Evolutionary conservation across 2,113 vertebrate genomes (phyloP), one percentile per base, ranked within the genome.

Genomic region (Poecile atricapillus): DNA sequence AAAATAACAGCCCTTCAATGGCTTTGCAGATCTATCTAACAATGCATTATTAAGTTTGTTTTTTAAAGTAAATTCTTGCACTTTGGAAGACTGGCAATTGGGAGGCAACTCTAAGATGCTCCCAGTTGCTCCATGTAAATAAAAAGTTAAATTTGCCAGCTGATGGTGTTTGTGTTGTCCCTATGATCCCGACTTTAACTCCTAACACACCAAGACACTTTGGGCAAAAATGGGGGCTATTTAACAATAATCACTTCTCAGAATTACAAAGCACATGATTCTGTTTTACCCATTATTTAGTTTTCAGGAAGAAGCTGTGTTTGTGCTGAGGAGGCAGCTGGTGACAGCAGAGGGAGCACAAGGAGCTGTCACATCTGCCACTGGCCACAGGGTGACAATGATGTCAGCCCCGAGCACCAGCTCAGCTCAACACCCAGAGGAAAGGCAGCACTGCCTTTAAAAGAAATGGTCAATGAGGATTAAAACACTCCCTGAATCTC

Each of bases 321-420:
- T 12, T 8, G 5, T 4, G 25, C 35, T 15, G 63, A 91, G 75
- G 7, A 43, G 37, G 93, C 52, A 52, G 90, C 60, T 77, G 13
- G 7, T 73, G 78, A 91, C 97, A 97, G 97, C 94, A 97, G 95
- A 82, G 90, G 96, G 96, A 97, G 94, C 97, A 96, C 90, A 65
- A 1, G 47, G 82, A 37, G 56, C 37, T 87, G 27, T 17, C 78
- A 3, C 7, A 46, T 24, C 69, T 53, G 69, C 84, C 84, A 55
- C 53, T 9, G 80, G 52, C 50, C 31, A 3, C 5, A 3, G 19
- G 52, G 46, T 11, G 55, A 60, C 71, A 50, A 4, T 37, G 62
- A 85, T 2, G 0, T 39, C 67, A 73, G 52, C 24, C 30, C 30
- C 43, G 3, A 84, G 53, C 56, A 13, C 31, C 80, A 41, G 60